Conservation (phyloP, 2,888 invertebrate species). For the Troides aeacus region DNA sequence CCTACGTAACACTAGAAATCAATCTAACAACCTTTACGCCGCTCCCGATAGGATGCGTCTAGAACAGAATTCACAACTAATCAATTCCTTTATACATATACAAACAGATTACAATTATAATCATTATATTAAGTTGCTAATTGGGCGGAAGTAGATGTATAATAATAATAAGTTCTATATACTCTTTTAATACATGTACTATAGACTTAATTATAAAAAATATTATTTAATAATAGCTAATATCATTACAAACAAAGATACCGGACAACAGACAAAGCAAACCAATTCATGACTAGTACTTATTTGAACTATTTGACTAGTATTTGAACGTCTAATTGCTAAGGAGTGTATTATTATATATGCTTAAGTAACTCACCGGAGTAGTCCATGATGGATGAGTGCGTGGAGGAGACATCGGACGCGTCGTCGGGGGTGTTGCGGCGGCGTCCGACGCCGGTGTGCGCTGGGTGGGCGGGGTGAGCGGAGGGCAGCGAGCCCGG, state of each 20-base stretch:
- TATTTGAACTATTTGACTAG: too few species aligned
- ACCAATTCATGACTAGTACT: background rate
- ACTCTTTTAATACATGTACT: too few species aligned
- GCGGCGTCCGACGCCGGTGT: conserved; percentile 91
- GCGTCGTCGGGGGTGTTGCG: conserved; percentile 87
- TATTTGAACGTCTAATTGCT: too few species aligned
- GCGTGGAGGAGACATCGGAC: conserved; percentile 91
- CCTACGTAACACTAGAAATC: conserved; percentile 49
- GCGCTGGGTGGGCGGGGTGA: conserved; percentile 81
- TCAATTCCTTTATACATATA: conserved; percentile 15
- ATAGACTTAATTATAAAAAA: too few species aligned
- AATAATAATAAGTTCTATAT: background rate
- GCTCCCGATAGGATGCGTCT: conserved; percentile 58
- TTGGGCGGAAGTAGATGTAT: background rate
- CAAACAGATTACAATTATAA: background rate
- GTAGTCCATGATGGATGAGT: conserved; percentile 93
- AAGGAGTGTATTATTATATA: background rate
- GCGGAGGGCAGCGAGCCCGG: conserved; percentile 82
- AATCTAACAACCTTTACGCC: conserved; percentile 59
- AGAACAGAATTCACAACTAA: conserved; percentile 41
- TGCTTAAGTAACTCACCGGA: conserved; percentile 78
- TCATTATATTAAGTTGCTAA: background rate
- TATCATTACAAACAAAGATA: too few species aligned
- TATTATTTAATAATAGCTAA: too few species aligned
- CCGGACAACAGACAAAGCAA: background rate